Evolutionary conservation across 2,113 vertebrate genomes (phyloP).

Genomic region (Tragelaphus imberbis): DNA sequence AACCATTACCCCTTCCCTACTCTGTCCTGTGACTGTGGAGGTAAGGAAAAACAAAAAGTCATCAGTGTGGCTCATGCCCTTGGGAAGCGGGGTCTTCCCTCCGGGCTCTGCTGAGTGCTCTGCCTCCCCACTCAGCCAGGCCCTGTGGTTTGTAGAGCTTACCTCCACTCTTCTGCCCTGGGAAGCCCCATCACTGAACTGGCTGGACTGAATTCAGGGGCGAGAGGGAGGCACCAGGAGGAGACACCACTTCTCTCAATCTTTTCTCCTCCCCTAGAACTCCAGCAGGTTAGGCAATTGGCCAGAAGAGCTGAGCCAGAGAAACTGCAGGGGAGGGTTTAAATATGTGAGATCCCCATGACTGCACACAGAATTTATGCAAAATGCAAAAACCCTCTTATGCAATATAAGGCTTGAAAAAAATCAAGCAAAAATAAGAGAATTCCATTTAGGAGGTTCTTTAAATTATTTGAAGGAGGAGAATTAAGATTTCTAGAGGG

Average conservation of each 20-base stretch:
- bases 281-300: constrained; percentile 75
- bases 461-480: constrained; percentile 56
- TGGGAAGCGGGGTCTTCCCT: constrained; percentile 1
- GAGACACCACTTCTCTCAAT: constrained; percentile 75
- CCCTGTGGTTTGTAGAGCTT: constrained; percentile 60
- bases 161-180: constrained; percentile 75
- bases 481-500: constrained; percentile 66
- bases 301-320: constrained; percentile 77
- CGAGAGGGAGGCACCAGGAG: constrained; percentile 70
- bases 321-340: constrained; percentile 76
- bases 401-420: constrained; percentile 72
- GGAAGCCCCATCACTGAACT: constrained; percentile 75
- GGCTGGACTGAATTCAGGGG: constrained; percentile 74
- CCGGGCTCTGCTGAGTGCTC: constrained; percentile 50
- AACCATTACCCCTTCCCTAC: constrained; percentile 58
- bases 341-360: constrained; percentile 73
- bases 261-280: constrained; percentile 75
- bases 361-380: constrained; percentile 70
- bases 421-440: constrained; percentile 70
- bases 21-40: constrained; percentile 30
- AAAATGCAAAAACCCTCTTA: constrained; percentile 66
- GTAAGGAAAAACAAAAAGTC: background rate
- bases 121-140: constrained; percentile 61
- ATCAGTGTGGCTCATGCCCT: background rate
- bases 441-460: constrained; percentile 63